phyloP scores from a whole-genome alignment of 2,113 vertebrate species.

The Naja naja region DNA sequence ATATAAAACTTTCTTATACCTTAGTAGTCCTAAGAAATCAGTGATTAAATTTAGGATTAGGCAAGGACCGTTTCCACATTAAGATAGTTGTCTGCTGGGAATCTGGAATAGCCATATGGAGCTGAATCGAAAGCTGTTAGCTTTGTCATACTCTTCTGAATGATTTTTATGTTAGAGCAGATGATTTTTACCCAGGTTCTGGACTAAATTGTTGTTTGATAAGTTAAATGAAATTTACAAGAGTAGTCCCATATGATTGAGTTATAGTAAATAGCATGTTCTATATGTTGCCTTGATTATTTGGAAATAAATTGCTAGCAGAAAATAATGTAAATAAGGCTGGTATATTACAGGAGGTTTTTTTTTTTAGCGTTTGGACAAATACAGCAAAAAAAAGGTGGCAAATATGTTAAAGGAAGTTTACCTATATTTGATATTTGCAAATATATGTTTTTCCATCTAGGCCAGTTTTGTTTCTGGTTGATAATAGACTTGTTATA shows the following conservation, averaged over 20 bases:
- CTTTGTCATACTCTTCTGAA: background rate
- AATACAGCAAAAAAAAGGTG: background rate
- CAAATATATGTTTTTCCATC: background rate
- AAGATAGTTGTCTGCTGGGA: background rate
- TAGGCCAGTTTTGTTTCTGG: background rate
- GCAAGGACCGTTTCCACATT: background rate
- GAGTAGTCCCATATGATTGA: background rate
- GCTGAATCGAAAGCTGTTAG: background rate
- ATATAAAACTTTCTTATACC: background rate
- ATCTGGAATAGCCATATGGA: background rate
- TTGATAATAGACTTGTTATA: background rate
- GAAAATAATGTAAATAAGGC: background rate
- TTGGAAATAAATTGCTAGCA: background rate
- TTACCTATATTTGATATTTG: background rate
- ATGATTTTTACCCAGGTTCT: background rate
- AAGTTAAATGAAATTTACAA: background rate
- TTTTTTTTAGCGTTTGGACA: background rate
- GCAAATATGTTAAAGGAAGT: background rate
- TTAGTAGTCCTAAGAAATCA: background rate
- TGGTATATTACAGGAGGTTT: background rate
- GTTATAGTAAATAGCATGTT: background rate
- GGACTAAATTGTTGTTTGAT: background rate
- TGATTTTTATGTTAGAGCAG: background rate
- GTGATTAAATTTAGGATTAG: background rate
- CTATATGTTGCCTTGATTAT: background rate